These are phyloP conservation scores for Tragelaphus strepsiceros DNA, from an alignment of 2,113 vertebrate genomes.

Conservation along the genomic window DNA sequence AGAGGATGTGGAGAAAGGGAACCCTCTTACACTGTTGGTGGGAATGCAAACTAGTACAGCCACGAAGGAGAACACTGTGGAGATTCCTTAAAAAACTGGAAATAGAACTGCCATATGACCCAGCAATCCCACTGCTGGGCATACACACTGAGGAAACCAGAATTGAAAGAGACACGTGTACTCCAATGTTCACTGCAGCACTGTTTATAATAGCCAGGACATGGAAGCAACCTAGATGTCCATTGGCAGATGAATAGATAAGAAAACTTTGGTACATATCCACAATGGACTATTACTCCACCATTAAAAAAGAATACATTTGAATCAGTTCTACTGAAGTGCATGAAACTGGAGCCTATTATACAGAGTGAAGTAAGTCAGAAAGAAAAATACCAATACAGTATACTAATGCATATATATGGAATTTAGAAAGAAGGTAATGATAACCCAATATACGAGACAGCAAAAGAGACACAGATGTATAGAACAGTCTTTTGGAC, in stretches of 20 bases:
- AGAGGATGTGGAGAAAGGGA: too few species aligned
- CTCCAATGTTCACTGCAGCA: neutral
- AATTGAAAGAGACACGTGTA: neutral
- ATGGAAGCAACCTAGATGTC: neutral
- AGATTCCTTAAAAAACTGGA: neutral
- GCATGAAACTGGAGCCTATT: neutral
- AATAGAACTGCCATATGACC: neutral
- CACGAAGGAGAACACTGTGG: neutral
- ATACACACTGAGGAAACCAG: neutral
- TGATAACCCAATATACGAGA: neutral
- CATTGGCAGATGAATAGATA: rapidly evolving
- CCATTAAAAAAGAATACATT: neutral
- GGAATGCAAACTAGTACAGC: neutral
- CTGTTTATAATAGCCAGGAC: neutral
- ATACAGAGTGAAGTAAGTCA: neutral
- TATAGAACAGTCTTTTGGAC: neutral
- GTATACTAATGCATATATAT: neutral
- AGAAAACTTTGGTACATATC: neutral
- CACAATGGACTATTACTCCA: neutral
- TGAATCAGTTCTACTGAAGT: neutral
- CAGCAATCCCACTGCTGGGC: neutral
- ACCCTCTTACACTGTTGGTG: neutral
- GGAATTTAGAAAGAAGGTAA: neutral
- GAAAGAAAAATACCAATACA: neutral
- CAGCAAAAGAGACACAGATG: neutral